Evolutionary conservation across 30 jellyfish, hydroid and myxozoan species (phyloP).

Genomic region (Hydra vulgaris): DNA sequence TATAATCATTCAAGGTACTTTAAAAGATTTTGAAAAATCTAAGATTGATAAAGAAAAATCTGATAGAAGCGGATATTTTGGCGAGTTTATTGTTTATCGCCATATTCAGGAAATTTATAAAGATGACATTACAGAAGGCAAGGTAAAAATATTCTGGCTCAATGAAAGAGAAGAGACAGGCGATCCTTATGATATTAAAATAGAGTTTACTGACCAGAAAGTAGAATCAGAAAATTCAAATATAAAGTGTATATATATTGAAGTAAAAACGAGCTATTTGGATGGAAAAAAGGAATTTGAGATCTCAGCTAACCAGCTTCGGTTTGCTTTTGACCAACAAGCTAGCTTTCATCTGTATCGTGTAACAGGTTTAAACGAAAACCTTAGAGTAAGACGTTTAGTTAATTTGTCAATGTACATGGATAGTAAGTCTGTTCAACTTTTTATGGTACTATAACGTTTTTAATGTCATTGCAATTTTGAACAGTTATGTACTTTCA

Average conservation of each 20-base stretch:
- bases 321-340: constrained; percentile 42
- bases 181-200: constrained; percentile 45
- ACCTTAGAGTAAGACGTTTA: constrained; percentile 30
- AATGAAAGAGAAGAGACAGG: constrained; percentile 41
- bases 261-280: constrained; percentile 55
- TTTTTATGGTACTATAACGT: constrained; percentile 35
- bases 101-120: constrained; percentile 2
- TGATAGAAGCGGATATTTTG: constrained; percentile 25
- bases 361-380: constrained; percentile 34
- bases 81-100: constrained; percentile 44
- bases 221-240: not conserved
- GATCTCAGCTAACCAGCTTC: constrained; percentile 51
- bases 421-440: constrained; percentile 35
- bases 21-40: not conserved
- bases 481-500: no score
- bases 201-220: not conserved
- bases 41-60: not conserved
- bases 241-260: constrained; percentile 26
- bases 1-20: not conserved
- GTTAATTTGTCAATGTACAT: constrained; percentile 31
- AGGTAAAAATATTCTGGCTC: constrained; percentile 34
- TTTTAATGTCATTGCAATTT: no score
- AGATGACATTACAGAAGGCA: not conserved
- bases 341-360: constrained; percentile 50
- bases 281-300: constrained; percentile 46